Conservation (phyloP, 2,113 vertebrate genomes). For the Amazona vittata region DNA sequence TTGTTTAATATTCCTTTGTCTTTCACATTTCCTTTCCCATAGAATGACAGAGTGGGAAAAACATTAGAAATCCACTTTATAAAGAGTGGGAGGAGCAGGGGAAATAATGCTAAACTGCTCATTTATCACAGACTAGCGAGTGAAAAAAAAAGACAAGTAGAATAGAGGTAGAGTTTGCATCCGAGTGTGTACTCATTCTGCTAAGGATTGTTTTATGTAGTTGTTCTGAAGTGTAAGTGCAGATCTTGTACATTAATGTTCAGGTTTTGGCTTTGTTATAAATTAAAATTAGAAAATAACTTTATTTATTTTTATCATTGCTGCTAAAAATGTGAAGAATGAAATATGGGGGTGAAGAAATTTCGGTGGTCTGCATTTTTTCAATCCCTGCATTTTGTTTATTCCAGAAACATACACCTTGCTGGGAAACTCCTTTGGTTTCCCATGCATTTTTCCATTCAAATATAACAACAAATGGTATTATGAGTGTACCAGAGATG, state of each 20-base stretch:
- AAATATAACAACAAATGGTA: slow-evolving; percentile 90
- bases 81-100: neutral
- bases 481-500: slow-evolving; percentile 86
- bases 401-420: slow-evolving; percentile 87
- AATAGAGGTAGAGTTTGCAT: neutral
- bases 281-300: neutral
- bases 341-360: fast-evolving
- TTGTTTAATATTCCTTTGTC: neutral
- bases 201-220: neutral
- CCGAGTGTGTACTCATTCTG: neutral
- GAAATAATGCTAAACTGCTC: neutral
- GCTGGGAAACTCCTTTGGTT: slow-evolving; percentile 87
- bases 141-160: neutral
- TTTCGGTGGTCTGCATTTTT: neutral
- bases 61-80: neutral
- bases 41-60: slow-evolving; percentile 1
- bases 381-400: slow-evolving; percentile 15
- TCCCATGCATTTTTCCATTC: slow-evolving; percentile 89
- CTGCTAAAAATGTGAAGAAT: neutral
- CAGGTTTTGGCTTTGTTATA: neutral
- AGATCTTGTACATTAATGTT: neutral
- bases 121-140: neutral
- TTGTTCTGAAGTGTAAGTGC: neutral
- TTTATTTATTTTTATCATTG: neutral
- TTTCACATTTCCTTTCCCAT: neutral